Evolutionary conservation across 1,140 invertebrate genomes (phyloP).

Genomic region (Ladona fulva): DNA sequence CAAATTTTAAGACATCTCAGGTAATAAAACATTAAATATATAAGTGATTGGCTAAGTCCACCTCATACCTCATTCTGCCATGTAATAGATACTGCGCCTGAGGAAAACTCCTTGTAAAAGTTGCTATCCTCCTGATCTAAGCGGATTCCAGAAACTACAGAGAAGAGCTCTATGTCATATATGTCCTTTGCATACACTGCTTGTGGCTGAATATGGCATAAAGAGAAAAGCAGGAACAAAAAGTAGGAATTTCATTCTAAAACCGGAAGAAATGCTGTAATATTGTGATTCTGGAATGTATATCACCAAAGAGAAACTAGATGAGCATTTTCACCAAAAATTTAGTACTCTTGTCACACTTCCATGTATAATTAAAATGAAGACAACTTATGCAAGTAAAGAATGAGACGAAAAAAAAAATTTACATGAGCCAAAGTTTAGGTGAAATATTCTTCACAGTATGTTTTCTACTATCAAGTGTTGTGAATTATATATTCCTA

Average conservation of each 20-base stretch:
- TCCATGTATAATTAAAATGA: no score
- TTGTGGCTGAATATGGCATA: constrained; percentile 67
- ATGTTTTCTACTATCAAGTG: no score
- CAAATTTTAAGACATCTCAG: background rate
- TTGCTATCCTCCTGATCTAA: constrained; percentile 95
- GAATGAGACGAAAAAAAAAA: no score
- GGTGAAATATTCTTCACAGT: no score
- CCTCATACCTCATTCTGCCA: constrained; percentile 89
- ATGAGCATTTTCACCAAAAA: no score
- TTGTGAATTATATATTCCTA: no score
- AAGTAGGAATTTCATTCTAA: background rate
- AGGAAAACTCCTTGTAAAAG: constrained; percentile 99
- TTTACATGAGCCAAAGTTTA: no score
- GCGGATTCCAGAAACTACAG: constrained; percentile 97
- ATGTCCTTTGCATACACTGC: constrained; percentile 99
- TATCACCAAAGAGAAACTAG: no score
- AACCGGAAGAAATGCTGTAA: background rate
- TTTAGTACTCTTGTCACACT: no score
- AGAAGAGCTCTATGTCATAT: constrained; percentile 98
- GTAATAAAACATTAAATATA: background rate
- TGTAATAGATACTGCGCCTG: constrained; percentile 95
- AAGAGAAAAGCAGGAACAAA: constrained; percentile 17
- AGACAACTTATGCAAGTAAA: no score
- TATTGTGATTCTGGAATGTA: no score
- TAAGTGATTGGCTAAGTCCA: background rate